Evolutionary conservation across 2,113 vertebrate genomes (phyloP).

Genomic region (Corythaeola cristata): DNA sequence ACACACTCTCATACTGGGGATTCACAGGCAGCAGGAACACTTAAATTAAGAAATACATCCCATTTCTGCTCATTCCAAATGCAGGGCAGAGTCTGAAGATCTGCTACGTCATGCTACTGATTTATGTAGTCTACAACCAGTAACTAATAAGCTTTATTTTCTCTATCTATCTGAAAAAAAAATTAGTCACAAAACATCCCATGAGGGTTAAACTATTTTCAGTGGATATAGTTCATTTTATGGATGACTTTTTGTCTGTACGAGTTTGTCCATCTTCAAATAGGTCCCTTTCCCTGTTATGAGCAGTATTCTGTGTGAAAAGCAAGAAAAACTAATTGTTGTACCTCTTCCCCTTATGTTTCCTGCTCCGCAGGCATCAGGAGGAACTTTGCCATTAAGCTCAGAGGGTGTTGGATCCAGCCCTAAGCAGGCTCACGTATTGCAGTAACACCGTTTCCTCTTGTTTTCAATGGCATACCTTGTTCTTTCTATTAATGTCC

Average conservation of each 20-base stretch:
- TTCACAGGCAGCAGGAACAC: neutral
- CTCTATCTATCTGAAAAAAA: neutral
- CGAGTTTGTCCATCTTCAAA: neutral
- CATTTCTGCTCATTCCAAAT: neutral
- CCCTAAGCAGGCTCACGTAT: neutral
- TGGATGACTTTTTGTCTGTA: neutral
- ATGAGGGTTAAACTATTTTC: neutral
- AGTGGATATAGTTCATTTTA: neutral
- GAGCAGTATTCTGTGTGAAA: neutral
- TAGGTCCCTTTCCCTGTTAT: neutral
- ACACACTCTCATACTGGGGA: neutral
- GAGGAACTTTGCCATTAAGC: neutral
- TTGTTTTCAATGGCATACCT: conserved; percentile 16
- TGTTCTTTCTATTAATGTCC: neutral
- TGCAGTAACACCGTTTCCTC: neutral
- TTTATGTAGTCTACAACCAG: neutral
- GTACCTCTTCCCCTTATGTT: neutral
- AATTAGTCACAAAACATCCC: neutral
- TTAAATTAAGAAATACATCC: neutral
- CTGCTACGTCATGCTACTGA: neutral
- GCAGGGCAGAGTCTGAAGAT: neutral
- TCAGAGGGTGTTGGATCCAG: neutral
- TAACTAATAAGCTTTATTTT: neutral
- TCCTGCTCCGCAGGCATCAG: neutral
- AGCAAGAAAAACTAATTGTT: neutral